These are phyloP conservation scores for Cyphomyrus discorhynchus DNA, from an alignment of 2,113 vertebrate genomes.

Conservation along the genomic window DNA sequence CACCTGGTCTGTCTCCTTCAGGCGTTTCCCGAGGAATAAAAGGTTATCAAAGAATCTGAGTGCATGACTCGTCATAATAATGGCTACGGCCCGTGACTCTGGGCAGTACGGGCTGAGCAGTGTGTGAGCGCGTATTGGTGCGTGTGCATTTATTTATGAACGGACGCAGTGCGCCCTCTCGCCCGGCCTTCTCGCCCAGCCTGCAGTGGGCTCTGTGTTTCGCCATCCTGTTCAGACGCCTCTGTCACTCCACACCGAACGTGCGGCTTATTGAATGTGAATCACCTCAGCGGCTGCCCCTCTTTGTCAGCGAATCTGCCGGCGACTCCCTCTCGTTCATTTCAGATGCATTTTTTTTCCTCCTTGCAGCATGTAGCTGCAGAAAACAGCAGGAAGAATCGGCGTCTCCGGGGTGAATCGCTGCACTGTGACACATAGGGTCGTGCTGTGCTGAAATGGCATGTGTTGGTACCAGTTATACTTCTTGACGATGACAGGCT, in stretches of 20 bases:
- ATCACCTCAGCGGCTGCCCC: neutral
- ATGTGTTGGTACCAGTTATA: neutral
- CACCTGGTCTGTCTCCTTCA: neutral
- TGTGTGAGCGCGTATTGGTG: neutral
- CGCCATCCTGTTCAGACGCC: neutral
- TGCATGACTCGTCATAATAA: neutral
- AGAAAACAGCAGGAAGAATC: neutral
- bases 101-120: neutral
- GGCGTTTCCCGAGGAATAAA: neutral
- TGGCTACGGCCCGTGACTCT: neutral
- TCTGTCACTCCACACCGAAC: neutral
- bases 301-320: conserved; percentile 6
- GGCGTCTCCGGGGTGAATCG: neutral
- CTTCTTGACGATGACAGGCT: neutral
- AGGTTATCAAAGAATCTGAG: neutral
- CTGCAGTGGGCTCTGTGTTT: neutral
- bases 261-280: neutral
- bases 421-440: neutral
- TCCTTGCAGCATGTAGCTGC: neutral
- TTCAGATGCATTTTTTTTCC: neutral
- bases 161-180: neutral
- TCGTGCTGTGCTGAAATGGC: neutral
- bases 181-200: neutral
- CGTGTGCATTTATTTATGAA: neutral
- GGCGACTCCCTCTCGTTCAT: neutral